Evolutionary conservation across 2,888 invertebrate species (phyloP), one percentile per base, ranked within the genome.

Genomic region (Eupithecia centaureata): DNA sequence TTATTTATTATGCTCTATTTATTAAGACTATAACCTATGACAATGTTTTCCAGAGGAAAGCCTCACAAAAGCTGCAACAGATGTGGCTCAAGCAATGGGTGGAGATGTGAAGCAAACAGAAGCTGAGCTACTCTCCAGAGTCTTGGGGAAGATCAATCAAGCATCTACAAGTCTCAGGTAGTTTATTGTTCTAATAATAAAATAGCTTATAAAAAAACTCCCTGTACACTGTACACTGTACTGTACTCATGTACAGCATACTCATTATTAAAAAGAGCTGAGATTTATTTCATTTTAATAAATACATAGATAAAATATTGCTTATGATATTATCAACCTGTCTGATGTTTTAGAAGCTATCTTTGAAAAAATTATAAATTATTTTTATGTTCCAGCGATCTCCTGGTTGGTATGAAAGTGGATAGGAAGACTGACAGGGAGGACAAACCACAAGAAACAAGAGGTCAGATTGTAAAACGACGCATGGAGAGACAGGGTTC

Each of bases 401-500:
- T 97, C 25, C 92, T 97, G 70, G 94, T 95, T 35, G 96, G 95
- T 35, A 97, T 97, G 97, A 96, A 96, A 85, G 95, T 97, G 54
- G 97, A 97, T 80, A 94, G 94, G 32, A 86, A 92, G 22, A 83
- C 86, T 52, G 92, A 93, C 59, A 66, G 78, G 22, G 85, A 88
- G 28, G 84, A 88, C 33, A 59, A 67, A 1, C 77, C 77, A 2
- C 30, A 12, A 22, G 32, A 30, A 22, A 89, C 91, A 0, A 87
- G 94, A 79, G 94, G 94, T 0, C 90, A 94, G 67, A 94, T 94
- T 83, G 94, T 95, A 0, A 92, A 91, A 73, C 89, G 94, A 3
- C 83, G 92, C 42, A 88, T 94, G 84, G 18, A 90, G 84, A 57
- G 57, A 57, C 57, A 57, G 12, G 76, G 88, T 0, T 61, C 15